Evolutionary conservation across 1,140 invertebrate species (phyloP).

Genomic region (Muscidifurax raptorellus): DNA sequence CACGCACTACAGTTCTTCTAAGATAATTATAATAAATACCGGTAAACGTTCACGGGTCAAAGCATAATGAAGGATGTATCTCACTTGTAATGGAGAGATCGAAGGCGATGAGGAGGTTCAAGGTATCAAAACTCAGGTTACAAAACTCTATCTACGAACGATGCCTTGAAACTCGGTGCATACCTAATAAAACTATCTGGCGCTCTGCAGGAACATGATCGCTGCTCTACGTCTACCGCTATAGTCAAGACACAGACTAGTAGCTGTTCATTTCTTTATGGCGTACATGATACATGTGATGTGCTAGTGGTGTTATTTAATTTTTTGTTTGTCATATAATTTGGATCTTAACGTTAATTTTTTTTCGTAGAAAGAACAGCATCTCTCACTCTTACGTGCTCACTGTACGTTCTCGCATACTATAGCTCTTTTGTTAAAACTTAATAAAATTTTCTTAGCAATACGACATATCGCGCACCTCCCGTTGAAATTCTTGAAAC

Average conservation of each 20-base stretch:
- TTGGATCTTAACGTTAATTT: neutral
- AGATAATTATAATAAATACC: neutral
- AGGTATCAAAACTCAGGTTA: neutral
- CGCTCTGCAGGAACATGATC: slow-evolving; percentile 70
- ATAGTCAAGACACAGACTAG: slow-evolving; percentile 72
- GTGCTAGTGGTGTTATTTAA: slow-evolving; percentile 67
- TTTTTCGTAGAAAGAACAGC: neutral
- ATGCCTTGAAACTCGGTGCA: slow-evolving; percentile 72
- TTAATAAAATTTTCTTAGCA: slow-evolving; percentile 13
- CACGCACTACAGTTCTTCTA: neutral
- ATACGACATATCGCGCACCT: slow-evolving; percentile 24
- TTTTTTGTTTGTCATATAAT: neutral
- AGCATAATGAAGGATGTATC: neutral
- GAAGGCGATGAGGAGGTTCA: neutral
- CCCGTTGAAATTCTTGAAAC: slow-evolving; percentile 31
- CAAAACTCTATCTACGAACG: slow-evolving; percentile 65
- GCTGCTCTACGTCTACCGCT: slow-evolving; percentile 72
- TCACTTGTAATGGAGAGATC: neutral
- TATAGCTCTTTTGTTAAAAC: slow-evolving; percentile 38
- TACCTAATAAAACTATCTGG: slow-evolving; percentile 73
- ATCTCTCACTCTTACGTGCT: slow-evolving; percentile 53
- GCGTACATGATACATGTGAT: slow-evolving; percentile 71
- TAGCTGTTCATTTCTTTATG: slow-evolving; percentile 70
- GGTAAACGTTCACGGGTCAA: neutral
- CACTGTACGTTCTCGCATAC: slow-evolving; percentile 53